A percentile compares a stretch with the other conserved stretches of the same genome.
Evolutionary conservation across 2,888 invertebrate genomes (phyloP).

Genomic region (Drosophila neonasuta): DNA sequence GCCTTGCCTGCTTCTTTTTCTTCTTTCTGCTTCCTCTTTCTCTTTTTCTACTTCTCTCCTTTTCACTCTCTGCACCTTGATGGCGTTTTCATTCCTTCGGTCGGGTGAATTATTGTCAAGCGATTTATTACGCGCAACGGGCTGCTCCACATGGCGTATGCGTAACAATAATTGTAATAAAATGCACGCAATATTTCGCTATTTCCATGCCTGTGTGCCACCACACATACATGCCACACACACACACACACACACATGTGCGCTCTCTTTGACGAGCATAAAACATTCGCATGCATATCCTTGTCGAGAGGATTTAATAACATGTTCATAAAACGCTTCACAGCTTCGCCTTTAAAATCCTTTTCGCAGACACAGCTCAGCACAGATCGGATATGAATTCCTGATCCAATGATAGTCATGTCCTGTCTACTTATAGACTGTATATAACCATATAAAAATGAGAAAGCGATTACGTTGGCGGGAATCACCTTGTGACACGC

Average conservation of each 20-base stretch:
- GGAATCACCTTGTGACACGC: slow-evolving; percentile 11
- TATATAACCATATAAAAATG: neutral
- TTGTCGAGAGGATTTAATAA: slow-evolving; percentile 15
- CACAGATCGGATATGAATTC: slow-evolving; percentile 6
- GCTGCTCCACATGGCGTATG: slow-evolving; percentile 72
- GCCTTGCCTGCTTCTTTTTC: slow-evolving; percentile 15
- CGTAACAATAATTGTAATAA: slow-evolving; percentile 71
- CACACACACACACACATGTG: slow-evolving; percentile 10
- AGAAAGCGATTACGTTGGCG: slow-evolving; percentile 5
- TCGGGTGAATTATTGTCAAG: slow-evolving; percentile 70
- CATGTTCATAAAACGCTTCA: slow-evolving; percentile 20
- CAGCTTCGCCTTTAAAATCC: slow-evolving; percentile 14
- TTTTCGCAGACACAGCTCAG: slow-evolving; percentile 1
- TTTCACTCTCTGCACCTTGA: neutral
- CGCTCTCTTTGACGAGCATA: slow-evolving; percentile 18
- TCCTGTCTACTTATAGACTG: slow-evolving; percentile 7
- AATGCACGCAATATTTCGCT: slow-evolving; percentile 54
- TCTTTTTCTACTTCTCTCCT: neutral
- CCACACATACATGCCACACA: slow-evolving; percentile 9
- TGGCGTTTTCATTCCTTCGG: slow-evolving; percentile 32
- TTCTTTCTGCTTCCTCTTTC: neutral
- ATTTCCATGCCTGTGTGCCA: slow-evolving; percentile 28
- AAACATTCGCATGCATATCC: slow-evolving; percentile 24
- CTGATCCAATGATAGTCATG: slow-evolving; percentile 18
- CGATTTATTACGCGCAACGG: slow-evolving; percentile 68